These are phyloP conservation scores for Muraenolepis orangiensis DNA, from an alignment of 2,797 vertebrate species.

Conservation along the genomic window DNA sequence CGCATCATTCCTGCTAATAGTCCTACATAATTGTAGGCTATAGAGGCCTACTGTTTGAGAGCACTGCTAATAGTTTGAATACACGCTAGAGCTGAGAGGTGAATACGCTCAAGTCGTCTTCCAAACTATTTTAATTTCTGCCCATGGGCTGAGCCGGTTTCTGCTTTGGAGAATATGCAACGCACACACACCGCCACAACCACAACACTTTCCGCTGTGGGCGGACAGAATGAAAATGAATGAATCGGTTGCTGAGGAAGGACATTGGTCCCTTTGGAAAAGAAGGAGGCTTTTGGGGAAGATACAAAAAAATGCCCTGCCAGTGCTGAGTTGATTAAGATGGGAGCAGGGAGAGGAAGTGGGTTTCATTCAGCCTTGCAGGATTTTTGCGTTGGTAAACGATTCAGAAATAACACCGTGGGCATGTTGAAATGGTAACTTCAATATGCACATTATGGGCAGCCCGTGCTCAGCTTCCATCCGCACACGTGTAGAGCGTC, in stretches of 20 bases:
- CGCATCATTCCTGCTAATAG: not conserved
- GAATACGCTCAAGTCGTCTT: not conserved
- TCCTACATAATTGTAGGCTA: not conserved
- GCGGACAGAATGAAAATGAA: conserved; percentile 47
- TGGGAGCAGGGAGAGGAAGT: not conserved
- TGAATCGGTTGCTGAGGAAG: conserved; percentile 29
- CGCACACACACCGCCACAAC: conserved; percentile 54
- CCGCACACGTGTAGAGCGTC: not conserved
- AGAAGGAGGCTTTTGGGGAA: not conserved
- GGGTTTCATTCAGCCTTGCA: not conserved
- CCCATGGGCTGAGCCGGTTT: not conserved
- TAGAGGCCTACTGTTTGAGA: not conserved
- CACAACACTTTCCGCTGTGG: conserved; percentile 66
- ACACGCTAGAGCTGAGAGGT: not conserved
- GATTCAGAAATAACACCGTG: not conserved
- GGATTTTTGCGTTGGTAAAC: not conserved
- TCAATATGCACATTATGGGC: not conserved
- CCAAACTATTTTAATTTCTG: not conserved
- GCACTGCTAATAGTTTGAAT: not conserved
- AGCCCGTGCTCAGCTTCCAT: not conserved
- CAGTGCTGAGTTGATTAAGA: not conserved
- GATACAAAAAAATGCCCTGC: not conserved
- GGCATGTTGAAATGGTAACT: not conserved
- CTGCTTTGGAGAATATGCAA: not conserved
- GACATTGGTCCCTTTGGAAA: not conserved